Base-by-base conservation (phyloP, 2,797 vertebrate species). In the Peromyscus attwateri region DNA sequence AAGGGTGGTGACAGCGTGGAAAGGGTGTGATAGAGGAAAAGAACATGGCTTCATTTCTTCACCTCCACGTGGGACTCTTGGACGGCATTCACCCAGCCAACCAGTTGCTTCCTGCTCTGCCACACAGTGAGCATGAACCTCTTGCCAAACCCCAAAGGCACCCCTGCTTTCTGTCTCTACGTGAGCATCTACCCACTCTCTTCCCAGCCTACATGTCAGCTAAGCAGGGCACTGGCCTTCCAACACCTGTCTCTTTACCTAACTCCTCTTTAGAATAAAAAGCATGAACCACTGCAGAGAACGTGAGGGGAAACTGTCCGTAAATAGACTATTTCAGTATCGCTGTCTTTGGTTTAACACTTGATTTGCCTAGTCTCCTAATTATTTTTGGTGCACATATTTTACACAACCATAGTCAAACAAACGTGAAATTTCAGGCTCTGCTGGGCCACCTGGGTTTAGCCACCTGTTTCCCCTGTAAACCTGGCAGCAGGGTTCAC, bases 381-480 rank as follows among this genome's bases (percentile, higher is more conserved):
- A 12, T 60, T 83, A 57, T 62, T 73, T 83, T 75, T 52, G 31
- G 49, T 3, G 34, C 17, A 75, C 7, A 80, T 46, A n/a, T 81
- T 85, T 87, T 79, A 70, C 27, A n/a, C 6, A 90, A 17, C 14
- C 73, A 23, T 55, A 34, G 93, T 90, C 80, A 68, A 49, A 68
- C n/a, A 49, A 13, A n/a, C 25, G 29, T 57, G 73, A 31, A 43
- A 60, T 43, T 46, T 87, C 37, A 17, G 19, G 40, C 64, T 87
- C 79, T 62, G 27, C 40, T 21, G 85, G 88, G 31, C 49, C 40
- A 62, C 21, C 3, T 0, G 19, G 31, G 66, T 77, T 34, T 70
- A 27, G 49, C 87, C 79, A 25, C 29, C 49, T 1, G 25, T 6
- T 55, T 93, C 94, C 88, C 83, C 92, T 93, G 92, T 71, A 25